A percentile compares a stretch with the other conserved stretches of the same genome.
These are phyloP conservation scores for Diarsia brunnea DNA, from an alignment of 2,888 invertebrate genomes.

Conservation along the genomic window DNA sequence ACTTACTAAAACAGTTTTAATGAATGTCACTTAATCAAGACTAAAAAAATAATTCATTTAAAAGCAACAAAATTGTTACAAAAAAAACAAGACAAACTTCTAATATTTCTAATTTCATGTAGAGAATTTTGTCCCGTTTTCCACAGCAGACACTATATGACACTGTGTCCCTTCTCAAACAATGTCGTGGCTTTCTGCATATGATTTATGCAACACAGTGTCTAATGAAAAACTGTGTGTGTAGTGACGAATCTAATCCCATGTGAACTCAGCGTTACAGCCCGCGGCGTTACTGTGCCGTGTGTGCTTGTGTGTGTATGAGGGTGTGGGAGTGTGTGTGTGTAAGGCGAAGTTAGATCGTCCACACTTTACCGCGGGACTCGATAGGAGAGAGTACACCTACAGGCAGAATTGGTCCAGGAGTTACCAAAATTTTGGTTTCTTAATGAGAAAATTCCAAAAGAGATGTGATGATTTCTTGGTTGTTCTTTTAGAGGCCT, in stretches of 20 bases:
- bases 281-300: slow-evolving; percentile 80
- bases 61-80: slow-evolving; percentile 5
- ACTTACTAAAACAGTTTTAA: neutral
- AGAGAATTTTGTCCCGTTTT: slow-evolving; percentile 27
- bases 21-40: neutral
- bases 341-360: slow-evolving; percentile 90
- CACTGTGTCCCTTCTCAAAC: slow-evolving; percentile 58
- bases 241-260: slow-evolving; percentile 85
- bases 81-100: slow-evolving; percentile 4
- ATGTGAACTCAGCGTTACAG: slow-evolving; percentile 80
- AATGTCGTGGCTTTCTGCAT: slow-evolving; percentile 31
- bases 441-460: neutral
- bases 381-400: slow-evolving; percentile 86
- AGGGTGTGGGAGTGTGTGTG: slow-evolving; percentile 74
- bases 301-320: slow-evolving; percentile 68
- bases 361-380: slow-evolving; percentile 90
- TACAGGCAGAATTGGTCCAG: slow-evolving; percentile 59
- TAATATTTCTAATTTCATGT: slow-evolving; percentile 54
- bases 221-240: slow-evolving; percentile 71
- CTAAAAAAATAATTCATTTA: slow-evolving; percentile 9
- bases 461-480: neutral
- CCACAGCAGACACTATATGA: slow-evolving; percentile 46
- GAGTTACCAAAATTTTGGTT: slow-evolving; percentile 1
- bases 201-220: slow-evolving; percentile 60
- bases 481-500: neutral